A percentile compares a stretch with the other conserved stretches of the same genome.
Evolutionary conservation across 2,797 vertebrate genomes (phyloP).

Genomic region (Chiloscyllium punctatum): DNA sequence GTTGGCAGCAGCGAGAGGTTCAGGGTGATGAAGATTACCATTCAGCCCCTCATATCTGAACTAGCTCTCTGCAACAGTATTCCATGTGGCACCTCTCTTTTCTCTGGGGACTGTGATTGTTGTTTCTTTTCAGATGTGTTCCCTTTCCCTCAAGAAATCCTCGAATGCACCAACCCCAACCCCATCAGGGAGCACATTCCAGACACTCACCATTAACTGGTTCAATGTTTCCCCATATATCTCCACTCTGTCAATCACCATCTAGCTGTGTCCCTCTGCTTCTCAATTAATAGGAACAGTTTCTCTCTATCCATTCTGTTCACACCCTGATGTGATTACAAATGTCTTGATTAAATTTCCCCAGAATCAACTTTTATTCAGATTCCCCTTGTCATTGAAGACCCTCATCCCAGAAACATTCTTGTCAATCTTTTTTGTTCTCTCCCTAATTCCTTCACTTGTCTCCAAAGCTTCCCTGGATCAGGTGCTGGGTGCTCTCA

Average conservation of each 20-base stretch:
- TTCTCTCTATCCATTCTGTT: no score
- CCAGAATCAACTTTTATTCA: no score
- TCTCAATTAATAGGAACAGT: no score
- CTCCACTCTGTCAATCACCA: no score
- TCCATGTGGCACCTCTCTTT: background rate
- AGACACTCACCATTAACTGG: background rate
- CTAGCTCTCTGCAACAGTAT: background rate
- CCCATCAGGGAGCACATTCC: background rate
- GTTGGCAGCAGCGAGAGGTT: conserved; percentile 22
- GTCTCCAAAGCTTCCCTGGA: no score
- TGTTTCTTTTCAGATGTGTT: background rate
- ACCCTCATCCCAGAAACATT: no score
- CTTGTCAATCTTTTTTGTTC: no score
- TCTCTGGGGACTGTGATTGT: background rate
- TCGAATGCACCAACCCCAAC: background rate
- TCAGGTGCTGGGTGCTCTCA: background rate
- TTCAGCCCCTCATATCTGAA: background rate
- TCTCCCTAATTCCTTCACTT: no score
- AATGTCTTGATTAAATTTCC: no score
- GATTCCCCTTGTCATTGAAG: no score
- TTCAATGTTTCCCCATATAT: background rate
- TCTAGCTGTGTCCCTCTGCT: background rate
- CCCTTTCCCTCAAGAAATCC: background rate
- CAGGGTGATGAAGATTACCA: background rate
- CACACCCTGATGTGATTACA: no score